Base-by-base conservation (phyloP, 1,140 invertebrate genomes). In the Drosophila sulfurigaster region DNA sequence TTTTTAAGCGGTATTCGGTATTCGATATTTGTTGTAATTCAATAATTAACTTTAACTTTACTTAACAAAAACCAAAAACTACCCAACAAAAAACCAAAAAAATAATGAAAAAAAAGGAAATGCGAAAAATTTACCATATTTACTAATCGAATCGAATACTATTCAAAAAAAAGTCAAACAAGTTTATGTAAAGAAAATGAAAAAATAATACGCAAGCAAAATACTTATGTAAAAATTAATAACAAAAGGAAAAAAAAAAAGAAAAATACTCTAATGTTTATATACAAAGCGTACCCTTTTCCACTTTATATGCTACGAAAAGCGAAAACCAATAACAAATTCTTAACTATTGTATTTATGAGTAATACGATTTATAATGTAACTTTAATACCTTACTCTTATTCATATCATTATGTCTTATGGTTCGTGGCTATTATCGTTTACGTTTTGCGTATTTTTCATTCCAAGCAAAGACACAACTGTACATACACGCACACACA, bases 11-110 rank as follows among this genome's bases (percentile, higher is more conserved):
- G 79, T 82, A 86, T 87, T 87, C 28, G 58, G 41, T 54, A 57
- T 56, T 56, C 79, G 51, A 58, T 81, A 88, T 83, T 83, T 87
- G 80, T 89, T 88, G 78, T 88, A 89, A 88, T 89, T 83, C 78
- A 78, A 85, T 66, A 85, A 80, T 87, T 82, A 71, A 87, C 75
- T 82, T 76, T 81, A 75, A 45, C 64, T 70, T 82, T 82, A 75
- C 71, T 49, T 58, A 77, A 57, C 60, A 76, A 35, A 60, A 51
- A 38, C 16, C 30, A 43, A 54, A 56, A 75, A 74, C 35, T 66
- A 67, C 77, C 46, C 60, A 65, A 70, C 45, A 69, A 54, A 69
- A 57, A 15, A 69, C 35, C 58, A 69, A 80, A 71, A 57, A 46
- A 46, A 59, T 30, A 59, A 30, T 64, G 46, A 25, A 73, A 20